Evolutionary conservation across 1,140 invertebrate species (phyloP).

Genomic region (Bombus sylvicola): DNA sequence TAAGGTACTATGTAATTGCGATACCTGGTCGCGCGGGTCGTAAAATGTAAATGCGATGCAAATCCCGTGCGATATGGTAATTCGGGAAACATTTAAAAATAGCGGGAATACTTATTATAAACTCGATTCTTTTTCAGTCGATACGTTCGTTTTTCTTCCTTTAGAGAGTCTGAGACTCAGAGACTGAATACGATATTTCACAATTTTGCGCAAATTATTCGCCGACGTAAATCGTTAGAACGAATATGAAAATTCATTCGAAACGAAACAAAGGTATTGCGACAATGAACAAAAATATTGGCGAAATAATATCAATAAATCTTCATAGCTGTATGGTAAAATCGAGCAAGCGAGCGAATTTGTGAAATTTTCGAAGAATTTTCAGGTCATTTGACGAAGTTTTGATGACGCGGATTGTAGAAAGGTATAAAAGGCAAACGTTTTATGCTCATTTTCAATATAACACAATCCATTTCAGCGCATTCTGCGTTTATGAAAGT

Average conservation of each 20-base stretch:
- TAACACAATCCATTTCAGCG: not conserved
- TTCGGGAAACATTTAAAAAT: slow-evolving; percentile 66
- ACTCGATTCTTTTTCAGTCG: slow-evolving; percentile 43
- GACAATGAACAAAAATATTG: slow-evolving; percentile 2
- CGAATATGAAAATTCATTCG: not conserved
- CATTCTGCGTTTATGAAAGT: not conserved
- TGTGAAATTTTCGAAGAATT: not conserved
- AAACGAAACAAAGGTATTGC: not conserved
- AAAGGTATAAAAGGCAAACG: not conserved
- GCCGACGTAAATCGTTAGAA: not conserved
- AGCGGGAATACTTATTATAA: slow-evolving; percentile 57
- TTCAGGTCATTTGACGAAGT: not conserved
- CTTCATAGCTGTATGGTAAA: not conserved
- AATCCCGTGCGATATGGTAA: slow-evolving; percentile 61
- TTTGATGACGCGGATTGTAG: not conserved
- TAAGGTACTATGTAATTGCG: slow-evolving; percentile 54
- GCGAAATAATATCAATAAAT: not conserved
- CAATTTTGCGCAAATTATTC: no score
- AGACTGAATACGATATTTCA: no score
- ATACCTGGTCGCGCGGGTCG: slow-evolving; percentile 33
- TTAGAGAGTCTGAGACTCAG: no score
- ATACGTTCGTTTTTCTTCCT: not conserved
- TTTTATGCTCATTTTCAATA: slow-evolving; percentile 1
- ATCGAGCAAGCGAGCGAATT: not conserved
- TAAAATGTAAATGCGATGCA: slow-evolving; percentile 68